A percentile compares a stretch with the other conserved stretches of the same genome.
phyloP scores from a whole-genome alignment of 2,113 vertebrate species.

The zebrafish (Danio rerio) region GRCz12tu NC_133190.1:45477001-45477500 shows the following conservation, averaged over 20 bases:
- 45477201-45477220: neutral
- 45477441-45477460: neutral
- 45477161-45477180: neutral
- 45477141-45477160: neutral
- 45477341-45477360: constrained; percentile 52
- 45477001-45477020: constrained; percentile 4
- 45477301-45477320: constrained; percentile 45
- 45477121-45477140: neutral
- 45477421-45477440: neutral
- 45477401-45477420: neutral
- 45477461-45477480: neutral
- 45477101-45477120: neutral
- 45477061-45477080: neutral
- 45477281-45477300: constrained; percentile 16
- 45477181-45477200: neutral
- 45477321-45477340: constrained; percentile 54
- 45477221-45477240: neutral
- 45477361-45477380: constrained; percentile 43
- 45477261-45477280: constrained; percentile 12
- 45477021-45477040: no score
- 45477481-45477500: neutral
- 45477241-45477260: neutral
- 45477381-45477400: neutral
- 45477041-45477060: neutral
- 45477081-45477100: neutral